Conservation (phyloP, 1,140 invertebrate genomes). For the Ectropis grisescens region DNA sequence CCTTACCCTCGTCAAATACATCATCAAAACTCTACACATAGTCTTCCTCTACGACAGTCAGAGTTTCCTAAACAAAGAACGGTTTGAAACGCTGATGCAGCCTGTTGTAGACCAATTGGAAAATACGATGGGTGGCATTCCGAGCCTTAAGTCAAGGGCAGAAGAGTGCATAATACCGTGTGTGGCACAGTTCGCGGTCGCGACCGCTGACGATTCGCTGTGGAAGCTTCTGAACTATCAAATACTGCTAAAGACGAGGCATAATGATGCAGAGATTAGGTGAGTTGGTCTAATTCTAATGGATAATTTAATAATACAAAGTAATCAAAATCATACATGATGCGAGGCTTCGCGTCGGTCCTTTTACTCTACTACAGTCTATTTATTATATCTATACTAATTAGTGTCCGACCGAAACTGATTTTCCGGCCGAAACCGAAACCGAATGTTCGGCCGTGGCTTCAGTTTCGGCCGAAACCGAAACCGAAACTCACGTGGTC, state of each 20-base stretch:
- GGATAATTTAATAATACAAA: constrained; percentile 4
- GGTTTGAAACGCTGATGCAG: constrained; percentile 86
- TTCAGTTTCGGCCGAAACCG: too few relatives aligned
- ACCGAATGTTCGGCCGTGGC: too few relatives aligned
- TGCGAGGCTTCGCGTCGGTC: too few relatives aligned
- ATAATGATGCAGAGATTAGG: constrained; percentile 75
- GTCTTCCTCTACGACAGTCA: constrained; percentile 87
- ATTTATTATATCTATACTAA: too few relatives aligned
- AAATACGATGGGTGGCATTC: constrained; percentile 78
- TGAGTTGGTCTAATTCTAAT: constrained; percentile 28
- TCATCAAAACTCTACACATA: constrained; percentile 80
- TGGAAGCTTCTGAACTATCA: constrained; percentile 94
- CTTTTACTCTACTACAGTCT: too few relatives aligned
- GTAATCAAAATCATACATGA: too few relatives aligned
- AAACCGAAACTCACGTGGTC: too few relatives aligned
- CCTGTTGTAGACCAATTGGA: constrained; percentile 92
- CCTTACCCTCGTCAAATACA: constrained; percentile 74
- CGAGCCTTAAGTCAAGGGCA: constrained; percentile 73
- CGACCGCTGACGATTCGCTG: constrained; percentile 84
- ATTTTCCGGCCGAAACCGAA: too few relatives aligned
- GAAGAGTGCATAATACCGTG: constrained; percentile 80
- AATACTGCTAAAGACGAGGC: constrained; percentile 88
- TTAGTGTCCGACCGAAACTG: too few relatives aligned
- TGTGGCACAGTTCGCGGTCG: constrained; percentile 85
- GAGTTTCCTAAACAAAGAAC: constrained; percentile 86